Evolutionary conservation across 2,888 invertebrate genomes (phyloP).

Genomic region (Drosophila silvestris): DNA sequence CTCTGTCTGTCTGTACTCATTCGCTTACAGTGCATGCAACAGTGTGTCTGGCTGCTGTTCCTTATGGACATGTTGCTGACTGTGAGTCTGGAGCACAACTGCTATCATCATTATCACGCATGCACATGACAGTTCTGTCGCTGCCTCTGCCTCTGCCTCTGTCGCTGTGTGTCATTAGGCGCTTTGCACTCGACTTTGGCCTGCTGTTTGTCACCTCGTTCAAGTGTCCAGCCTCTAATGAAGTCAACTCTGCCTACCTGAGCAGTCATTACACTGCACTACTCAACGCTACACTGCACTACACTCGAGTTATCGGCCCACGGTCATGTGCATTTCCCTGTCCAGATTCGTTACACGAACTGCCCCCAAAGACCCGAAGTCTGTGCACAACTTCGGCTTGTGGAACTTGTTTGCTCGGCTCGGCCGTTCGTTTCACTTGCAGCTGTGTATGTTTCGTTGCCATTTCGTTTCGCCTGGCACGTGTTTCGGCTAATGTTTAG

Average conservation of each 20-base stretch:
- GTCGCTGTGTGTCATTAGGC: constrained; percentile 67
- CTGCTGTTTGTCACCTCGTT: constrained; percentile 63
- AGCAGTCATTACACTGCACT: constrained; percentile 37
- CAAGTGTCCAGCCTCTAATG: constrained; percentile 74
- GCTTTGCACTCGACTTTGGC: constrained; percentile 52
- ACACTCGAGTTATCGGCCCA: constrained; percentile 30
- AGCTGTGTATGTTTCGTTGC: constrained; percentile 40
- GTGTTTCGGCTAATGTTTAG: constrained; percentile 40
- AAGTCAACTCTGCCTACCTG: constrained; percentile 68
- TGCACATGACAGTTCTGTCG: constrained; percentile 31
- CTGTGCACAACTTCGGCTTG: constrained; percentile 35
- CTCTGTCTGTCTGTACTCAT: not conserved
- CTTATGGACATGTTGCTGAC: constrained; percentile 59
- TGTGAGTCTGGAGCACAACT: constrained; percentile 39
- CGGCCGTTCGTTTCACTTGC: constrained; percentile 19
- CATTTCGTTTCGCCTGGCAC: constrained; percentile 28
- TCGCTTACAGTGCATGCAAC: constrained; percentile 21
- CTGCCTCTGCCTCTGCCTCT: constrained; percentile 2
- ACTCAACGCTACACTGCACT: constrained; percentile 7
- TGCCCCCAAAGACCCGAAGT: constrained; percentile 20
- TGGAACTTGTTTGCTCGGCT: constrained; percentile 43
- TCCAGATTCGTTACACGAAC: constrained; percentile 43
- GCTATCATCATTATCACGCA: constrained; percentile 74
- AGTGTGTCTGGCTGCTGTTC: constrained; percentile 30
- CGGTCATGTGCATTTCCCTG: constrained; percentile 44